Evolutionary conservation across 1,140 invertebrate genomes (phyloP), one percentile per base, ranked within the genome.

Genomic region (Anadara kagoshimensis): DNA sequence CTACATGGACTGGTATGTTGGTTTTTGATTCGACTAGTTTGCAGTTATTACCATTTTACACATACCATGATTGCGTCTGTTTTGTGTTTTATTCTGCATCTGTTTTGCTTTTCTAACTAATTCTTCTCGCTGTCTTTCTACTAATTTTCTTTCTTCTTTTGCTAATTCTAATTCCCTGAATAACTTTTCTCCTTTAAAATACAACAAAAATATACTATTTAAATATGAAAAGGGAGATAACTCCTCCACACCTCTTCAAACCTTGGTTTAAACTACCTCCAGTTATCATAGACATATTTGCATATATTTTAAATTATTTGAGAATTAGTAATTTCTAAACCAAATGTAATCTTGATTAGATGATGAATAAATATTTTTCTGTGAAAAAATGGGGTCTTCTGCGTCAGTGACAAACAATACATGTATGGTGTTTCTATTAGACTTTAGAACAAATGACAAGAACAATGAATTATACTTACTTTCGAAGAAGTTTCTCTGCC

Each of bases 31-130:
- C 29, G 7, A 3, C 29, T 36, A 36, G 2, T 7, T 7, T 36
- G 29, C 7, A 36, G 29, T 36, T 36, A 36, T 36, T 36, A 36
- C 2, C 29, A 36, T 36, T 36, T 36, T 36, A 36, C 10, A 58
- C 69, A 63, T 75, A 88, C 87, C 88, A 72, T 85, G 82, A 75
- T 88, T 89, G 56, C 87, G 75, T 56, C 82, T 81, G 76, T 84
- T 86, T 61, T 86, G 82, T 74, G 86, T 87, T 75, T 87, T 88
- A 53, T 80, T 79, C 64, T 89, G 87, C 77, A 89, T 75, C 41
- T 59, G 64, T 80, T 86, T 88, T 47, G 88, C 88, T 74, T 83
- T 83, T 75, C 80, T 87, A 5, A 89, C 87, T 29, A 88, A 75
- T 58, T 89, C 88, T 59, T 89, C 88, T 45, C 88, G 59, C 49